Conservation (phyloP, 2,113 vertebrate species). For the Engraulis encrasicolus region DNA sequence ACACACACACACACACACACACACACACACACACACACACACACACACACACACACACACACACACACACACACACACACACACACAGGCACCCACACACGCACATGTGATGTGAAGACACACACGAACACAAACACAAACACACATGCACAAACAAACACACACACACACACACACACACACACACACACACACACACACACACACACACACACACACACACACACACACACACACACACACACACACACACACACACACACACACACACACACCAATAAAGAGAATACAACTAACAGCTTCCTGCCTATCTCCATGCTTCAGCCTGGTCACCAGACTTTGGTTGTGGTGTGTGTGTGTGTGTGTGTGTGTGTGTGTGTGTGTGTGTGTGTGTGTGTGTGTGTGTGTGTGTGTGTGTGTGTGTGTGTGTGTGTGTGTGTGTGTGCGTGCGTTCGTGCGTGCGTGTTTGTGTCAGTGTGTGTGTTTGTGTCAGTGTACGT, state of each 20-base stretch:
- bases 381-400: too few relatives aligned
- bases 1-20: background rate
- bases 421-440: slow-evolving; percentile 19
- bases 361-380: slow-evolving; percentile 13
- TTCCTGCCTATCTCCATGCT: background rate
- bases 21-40: background rate
- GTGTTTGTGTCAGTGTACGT: slow-evolving; percentile 14
- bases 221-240: background rate
- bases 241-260: background rate
- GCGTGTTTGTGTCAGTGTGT: too few relatives aligned
- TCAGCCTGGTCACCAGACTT: background rate
- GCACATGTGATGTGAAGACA: too few relatives aligned
- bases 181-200: background rate
- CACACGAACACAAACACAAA: background rate
- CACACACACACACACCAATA: too few relatives aligned
- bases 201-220: too few relatives aligned
- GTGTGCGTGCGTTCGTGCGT: too few relatives aligned
- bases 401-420: slow-evolving; percentile 27
- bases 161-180: background rate
- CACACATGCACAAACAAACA: background rate
- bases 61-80: background rate
- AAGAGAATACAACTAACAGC: background rate
- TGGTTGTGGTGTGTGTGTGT: slow-evolving; percentile 24
- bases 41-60: background rate
- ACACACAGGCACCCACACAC: background rate